Evolutionary conservation across 2,888 invertebrate genomes (phyloP).

Genomic region (Pollenia griseotomentosa): DNA sequence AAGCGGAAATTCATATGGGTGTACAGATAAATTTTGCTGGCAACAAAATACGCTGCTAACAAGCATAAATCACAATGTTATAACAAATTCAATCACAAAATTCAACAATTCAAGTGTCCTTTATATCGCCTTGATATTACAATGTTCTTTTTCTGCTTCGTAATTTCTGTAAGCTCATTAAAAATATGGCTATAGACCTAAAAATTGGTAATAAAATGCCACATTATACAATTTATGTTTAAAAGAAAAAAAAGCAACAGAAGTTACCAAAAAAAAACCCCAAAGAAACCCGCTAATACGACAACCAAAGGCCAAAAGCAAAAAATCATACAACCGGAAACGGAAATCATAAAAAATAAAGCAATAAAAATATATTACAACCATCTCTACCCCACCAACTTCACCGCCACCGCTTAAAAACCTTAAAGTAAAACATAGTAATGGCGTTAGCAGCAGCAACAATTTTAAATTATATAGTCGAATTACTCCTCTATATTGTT

Average conservation of each 20-base stretch:
- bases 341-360: slow-evolving; percentile 56
- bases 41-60: slow-evolving; percentile 12
- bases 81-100: neutral
- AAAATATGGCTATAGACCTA: slow-evolving; percentile 55
- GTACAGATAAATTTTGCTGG: neutral
- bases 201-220: slow-evolving; percentile 51
- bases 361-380: slow-evolving; percentile 41
- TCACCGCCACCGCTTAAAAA: neutral
- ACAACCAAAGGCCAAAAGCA: slow-evolving; percentile 9
- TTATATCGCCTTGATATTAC: neutral
- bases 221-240: slow-evolving; percentile 29
- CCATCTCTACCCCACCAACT: neutral
- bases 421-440: neutral
- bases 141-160: slow-evolving; percentile 6
- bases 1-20: neutral
- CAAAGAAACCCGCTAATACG: slow-evolving; percentile 17
- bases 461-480: slow-evolving; percentile 23
- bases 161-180: slow-evolving; percentile 62
- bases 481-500: neutral
- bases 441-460: neutral
- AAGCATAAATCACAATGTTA: slow-evolving; percentile 45
- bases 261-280: neutral
- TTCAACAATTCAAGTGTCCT: neutral
- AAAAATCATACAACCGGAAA: slow-evolving; percentile 43
- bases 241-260: slow-evolving; percentile 2